These are phyloP conservation scores for Drosophila barbarae DNA, from an alignment of 2,888 invertebrate genomes.

Conservation along the genomic window DNA sequence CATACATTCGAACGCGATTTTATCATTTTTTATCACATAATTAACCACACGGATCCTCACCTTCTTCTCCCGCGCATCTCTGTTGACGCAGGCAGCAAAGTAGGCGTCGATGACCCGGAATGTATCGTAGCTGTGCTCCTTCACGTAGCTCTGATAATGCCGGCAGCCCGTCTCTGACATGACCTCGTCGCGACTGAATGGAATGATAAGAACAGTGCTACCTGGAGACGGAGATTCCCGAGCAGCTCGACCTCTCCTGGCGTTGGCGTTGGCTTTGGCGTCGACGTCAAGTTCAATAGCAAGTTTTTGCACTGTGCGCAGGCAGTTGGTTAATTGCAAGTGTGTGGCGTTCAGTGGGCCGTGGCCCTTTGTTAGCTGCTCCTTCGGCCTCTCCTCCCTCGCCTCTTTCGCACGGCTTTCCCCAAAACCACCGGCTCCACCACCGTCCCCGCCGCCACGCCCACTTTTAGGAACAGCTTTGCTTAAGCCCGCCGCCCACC, in stretches of 20 bases:
- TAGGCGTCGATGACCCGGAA: slow-evolving; percentile 88
- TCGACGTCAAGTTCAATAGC: slow-evolving; percentile 48
- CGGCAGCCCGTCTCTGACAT: slow-evolving; percentile 78
- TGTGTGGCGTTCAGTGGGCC: slow-evolving; percentile 52
- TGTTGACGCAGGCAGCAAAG: slow-evolving; percentile 90
- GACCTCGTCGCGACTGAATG: slow-evolving; percentile 23
- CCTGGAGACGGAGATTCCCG: no score
- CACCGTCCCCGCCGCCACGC: slow-evolving; percentile 37
- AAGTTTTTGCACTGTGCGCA: slow-evolving; percentile 62
- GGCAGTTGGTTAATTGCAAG: slow-evolving; percentile 50
- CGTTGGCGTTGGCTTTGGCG: slow-evolving; percentile 14
- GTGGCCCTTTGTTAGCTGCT: slow-evolving; percentile 55
- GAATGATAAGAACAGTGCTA: no score
- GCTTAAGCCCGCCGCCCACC: slow-evolving; percentile 47
- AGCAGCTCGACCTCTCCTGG: slow-evolving; percentile 7
- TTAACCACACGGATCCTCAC: slow-evolving; percentile 79
- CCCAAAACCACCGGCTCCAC: slow-evolving; percentile 13
- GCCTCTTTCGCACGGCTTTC: slow-evolving; percentile 5
- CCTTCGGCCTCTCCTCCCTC: slow-evolving; percentile 11
- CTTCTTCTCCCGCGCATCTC: slow-evolving; percentile 90
- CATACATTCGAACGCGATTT: not conserved
- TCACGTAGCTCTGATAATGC: slow-evolving; percentile 78
- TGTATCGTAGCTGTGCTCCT: slow-evolving; percentile 79
- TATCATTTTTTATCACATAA: not conserved
- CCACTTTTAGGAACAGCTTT: slow-evolving; percentile 55